phyloP scores from a whole-genome alignment of 1,140 invertebrate species.

The Drosophila ogumai region DNA sequence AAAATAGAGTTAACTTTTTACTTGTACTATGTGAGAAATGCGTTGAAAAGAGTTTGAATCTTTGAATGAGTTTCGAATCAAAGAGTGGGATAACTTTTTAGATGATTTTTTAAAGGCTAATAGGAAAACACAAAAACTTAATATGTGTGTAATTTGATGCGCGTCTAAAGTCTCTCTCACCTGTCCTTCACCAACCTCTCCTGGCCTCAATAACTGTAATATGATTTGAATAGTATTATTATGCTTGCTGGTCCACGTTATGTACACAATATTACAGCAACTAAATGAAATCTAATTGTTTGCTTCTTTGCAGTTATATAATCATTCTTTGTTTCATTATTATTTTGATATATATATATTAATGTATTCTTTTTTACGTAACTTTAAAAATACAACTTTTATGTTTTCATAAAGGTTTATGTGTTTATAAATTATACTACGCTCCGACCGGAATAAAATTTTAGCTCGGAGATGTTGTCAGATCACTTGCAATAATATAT shows the following conservation, averaged over 20 bases:
- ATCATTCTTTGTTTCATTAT: not conserved
- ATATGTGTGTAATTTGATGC: constrained; percentile 33
- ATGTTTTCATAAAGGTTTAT: not conserved
- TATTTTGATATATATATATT: not conserved
- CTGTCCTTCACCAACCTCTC: constrained; percentile 91
- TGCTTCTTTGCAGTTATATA: not conserved
- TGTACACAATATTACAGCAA: constrained; percentile 5
- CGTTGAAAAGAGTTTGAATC: not conserved
- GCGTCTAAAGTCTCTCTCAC: constrained; percentile 85
- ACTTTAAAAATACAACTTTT: not conserved
- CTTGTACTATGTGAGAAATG: not conserved
- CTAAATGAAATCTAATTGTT: not conserved
- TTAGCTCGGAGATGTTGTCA: constrained; percentile 14
- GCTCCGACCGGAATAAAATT: not conserved
- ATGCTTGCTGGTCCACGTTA: constrained; percentile 32
- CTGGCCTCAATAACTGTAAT: constrained; percentile 90
- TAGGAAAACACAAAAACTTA: constrained; percentile 56
- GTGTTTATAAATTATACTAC: not conserved
- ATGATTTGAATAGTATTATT: constrained; percentile 64
- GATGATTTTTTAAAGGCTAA: constrained; percentile 9
- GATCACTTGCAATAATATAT: constrained; percentile 26
- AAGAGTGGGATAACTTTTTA: constrained; percentile 1
- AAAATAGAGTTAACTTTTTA: not conserved
- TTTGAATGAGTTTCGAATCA: constrained; percentile 9
- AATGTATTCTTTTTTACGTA: not conserved